Evolutionary conservation across 2,888 invertebrate genomes (phyloP).

Genomic region (Julus scandinavius): DNA sequence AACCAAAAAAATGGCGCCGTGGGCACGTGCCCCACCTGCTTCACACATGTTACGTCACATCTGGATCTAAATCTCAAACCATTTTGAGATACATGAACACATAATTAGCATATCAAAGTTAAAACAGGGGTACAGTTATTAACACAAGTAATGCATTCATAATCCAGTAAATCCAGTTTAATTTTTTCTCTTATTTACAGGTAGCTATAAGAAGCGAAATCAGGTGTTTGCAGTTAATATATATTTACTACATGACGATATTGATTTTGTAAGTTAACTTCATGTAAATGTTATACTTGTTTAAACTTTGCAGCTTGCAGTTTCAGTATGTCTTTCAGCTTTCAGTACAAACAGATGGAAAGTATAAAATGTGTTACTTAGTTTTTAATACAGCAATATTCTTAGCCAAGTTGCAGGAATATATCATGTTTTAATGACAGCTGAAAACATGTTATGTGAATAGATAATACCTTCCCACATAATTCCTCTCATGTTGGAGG

Average conservation of each 20-base stretch:
- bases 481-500: neutral
- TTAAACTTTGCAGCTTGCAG: neutral
- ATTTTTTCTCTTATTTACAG: too few relatives aligned
- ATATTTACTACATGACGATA: neutral
- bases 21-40: too few relatives aligned
- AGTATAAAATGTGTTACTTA: neutral
- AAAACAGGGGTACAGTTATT: too few relatives aligned
- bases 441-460: neutral
- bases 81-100: too few relatives aligned
- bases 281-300: neutral
- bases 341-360: neutral
- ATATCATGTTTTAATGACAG: neutral
- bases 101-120: too few relatives aligned
- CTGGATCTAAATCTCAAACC: too few relatives aligned
- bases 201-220: neutral
- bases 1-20: too few relatives aligned
- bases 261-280: neutral
- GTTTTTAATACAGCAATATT: neutral
- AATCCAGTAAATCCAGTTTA: too few relatives aligned
- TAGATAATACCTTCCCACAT: neutral
- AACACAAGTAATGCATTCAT: too few relatives aligned
- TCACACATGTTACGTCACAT: too few relatives aligned
- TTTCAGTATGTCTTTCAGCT: neutral
- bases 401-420: neutral
- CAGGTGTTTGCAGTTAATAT: neutral